Percentiles rank a stretch among this genome's conserved stretches.
These are phyloP conservation scores for Aphelenchoides bicaudatus DNA, from an alignment of 2,888 invertebrate species.

Conservation along the genomic window DNA sequence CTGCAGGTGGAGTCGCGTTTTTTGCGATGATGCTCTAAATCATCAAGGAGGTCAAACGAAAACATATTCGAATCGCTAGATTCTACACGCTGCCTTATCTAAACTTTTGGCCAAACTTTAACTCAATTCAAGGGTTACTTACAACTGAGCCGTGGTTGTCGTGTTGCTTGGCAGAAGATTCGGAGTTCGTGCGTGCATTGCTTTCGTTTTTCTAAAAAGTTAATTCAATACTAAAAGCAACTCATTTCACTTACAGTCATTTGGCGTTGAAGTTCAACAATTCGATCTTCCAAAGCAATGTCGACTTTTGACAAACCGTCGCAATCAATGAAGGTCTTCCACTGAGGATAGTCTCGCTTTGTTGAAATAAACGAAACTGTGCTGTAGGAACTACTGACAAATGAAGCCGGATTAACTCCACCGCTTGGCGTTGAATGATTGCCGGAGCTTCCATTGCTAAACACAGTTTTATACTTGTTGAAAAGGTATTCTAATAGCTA, in stretches of 20 bases:
- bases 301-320: conserved; percentile 38
- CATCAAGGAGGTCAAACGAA: conserved; percentile 15
- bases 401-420: not conserved
- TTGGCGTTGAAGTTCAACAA: conserved; percentile 18
- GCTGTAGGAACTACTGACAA: not conserved
- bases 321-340: conserved; percentile 24
- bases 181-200: conserved; percentile 5
- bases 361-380: conserved; percentile 7
- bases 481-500: not conserved
- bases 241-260: not conserved
- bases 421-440: not conserved
- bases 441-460: conserved; percentile 6
- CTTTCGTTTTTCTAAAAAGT: not conserved
- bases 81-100: conserved; percentile 14
- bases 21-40: not conserved
- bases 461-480: conserved; percentile 10
- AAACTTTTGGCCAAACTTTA: conserved; percentile 2
- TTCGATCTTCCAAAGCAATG: conserved; percentile 32
- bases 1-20: conserved; percentile 17
- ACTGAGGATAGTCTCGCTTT: not conserved
- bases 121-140: not conserved
- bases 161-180: conserved; percentile 5
- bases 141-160: not conserved
- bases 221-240: not conserved
- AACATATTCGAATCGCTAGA: conserved; percentile 14